Percentiles rank a stretch among this genome's conserved stretches.
phyloP scores from a whole-genome alignment of 1,140 invertebrate species.

The Plectrocnemia conspersa region DNA sequence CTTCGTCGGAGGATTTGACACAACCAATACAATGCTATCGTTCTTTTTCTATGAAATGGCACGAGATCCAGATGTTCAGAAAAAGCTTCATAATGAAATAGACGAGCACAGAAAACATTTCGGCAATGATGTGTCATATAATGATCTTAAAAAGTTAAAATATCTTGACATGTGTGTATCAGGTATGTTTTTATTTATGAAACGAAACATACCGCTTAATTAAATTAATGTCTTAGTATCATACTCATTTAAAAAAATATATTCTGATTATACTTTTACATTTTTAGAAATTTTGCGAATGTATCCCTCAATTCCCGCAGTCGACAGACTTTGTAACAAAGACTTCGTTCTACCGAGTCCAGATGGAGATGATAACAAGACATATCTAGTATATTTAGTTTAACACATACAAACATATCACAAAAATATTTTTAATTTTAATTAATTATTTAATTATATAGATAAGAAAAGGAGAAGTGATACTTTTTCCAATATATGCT shows the following conservation, averaged over 20 bases:
- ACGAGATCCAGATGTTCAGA: slow-evolving; percentile 55
- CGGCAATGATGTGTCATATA: slow-evolving; percentile 47
- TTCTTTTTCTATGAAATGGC: slow-evolving; percentile 53
- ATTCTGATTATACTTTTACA: no score
- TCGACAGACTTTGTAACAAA: slow-evolving; percentile 47
- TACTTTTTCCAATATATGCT: slow-evolving; percentile 44
- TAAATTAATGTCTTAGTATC: no score
- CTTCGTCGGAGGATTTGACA: slow-evolving; percentile 61
- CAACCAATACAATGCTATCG: slow-evolving; percentile 53
- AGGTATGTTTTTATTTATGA: slow-evolving; percentile 38
- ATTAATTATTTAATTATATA: neutral
- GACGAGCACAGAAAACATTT: slow-evolving; percentile 41
- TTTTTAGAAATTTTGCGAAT: slow-evolving; percentile 51
- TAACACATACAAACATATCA: neutral
- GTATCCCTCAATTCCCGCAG: slow-evolving; percentile 52
- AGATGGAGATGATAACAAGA: slow-evolving; percentile 19
- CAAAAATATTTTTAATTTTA: neutral
- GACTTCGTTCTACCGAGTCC: slow-evolving; percentile 35
- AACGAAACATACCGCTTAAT: no score
- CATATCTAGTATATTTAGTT: slow-evolving; percentile 2
- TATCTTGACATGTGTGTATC: slow-evolving; percentile 62
- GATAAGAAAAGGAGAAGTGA: slow-evolving; percentile 5
- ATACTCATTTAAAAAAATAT: no score
- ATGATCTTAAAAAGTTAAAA: slow-evolving; percentile 54
- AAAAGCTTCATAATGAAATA: slow-evolving; percentile 55